These are phyloP conservation scores for Goniozus legneri DNA, from an alignment of 1,140 invertebrate species.

Conservation along the genomic window DNA sequence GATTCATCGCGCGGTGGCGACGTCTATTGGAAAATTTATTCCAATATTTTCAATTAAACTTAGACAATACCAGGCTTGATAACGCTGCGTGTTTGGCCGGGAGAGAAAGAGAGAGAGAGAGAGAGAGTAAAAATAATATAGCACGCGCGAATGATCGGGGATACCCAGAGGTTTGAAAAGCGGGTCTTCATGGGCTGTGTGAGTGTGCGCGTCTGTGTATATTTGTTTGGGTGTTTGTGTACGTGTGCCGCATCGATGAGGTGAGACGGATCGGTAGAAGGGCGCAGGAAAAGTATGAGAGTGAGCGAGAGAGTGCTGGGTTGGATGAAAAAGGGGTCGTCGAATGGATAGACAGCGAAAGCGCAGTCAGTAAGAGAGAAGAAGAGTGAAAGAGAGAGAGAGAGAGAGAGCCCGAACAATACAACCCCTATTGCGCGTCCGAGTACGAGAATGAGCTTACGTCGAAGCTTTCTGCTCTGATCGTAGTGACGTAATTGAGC, in stretches of 20 bases:
- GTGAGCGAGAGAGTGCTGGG: too few relatives aligned
- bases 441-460: constrained; percentile 8
- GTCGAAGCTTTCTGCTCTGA: constrained; percentile 13
- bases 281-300: too few relatives aligned
- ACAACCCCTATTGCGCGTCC: constrained; percentile 16
- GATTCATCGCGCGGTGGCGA: constrained; percentile 36
- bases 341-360: too few relatives aligned
- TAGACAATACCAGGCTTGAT: constrained; percentile 44
- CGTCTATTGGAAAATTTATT: constrained; percentile 52
- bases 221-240: background rate
- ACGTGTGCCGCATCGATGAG: background rate
- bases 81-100: constrained; percentile 37
- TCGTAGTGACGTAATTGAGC: constrained; percentile 16
- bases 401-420: constrained; percentile 10
- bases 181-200: too few relatives aligned
- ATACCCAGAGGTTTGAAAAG: too few relatives aligned
- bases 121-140: constrained; percentile 44
- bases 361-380: too few relatives aligned
- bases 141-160: constrained; percentile 32
- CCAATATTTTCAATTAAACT: constrained; percentile 57
- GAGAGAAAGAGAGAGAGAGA: too few relatives aligned
- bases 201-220: too few relatives aligned
- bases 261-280: background rate
- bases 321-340: too few relatives aligned
- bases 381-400: constrained; percentile 11